Base-by-base conservation (phyloP, 30 jellyfish, hydroid and myxozoan species). In the Catostylus mosaicus region DNA sequence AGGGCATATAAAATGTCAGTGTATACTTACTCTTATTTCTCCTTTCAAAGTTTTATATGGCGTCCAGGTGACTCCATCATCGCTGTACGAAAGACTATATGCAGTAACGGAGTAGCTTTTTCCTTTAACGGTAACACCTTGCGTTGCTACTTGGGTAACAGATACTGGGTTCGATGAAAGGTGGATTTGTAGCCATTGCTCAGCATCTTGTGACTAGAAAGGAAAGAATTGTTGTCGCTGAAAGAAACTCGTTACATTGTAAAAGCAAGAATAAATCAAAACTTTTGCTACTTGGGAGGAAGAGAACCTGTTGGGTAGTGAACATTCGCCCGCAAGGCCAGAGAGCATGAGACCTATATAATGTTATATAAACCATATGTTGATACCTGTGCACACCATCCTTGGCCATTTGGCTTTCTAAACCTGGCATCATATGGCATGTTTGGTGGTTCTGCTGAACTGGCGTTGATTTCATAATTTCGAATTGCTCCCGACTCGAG, bases 171-270 rank as follows among this genome's bases (percentile, higher is more conserved):
- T 46, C 19, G 67, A 26, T 62, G 89, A 69, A 1, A 94, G 70
- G 36, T 94, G 83, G 29, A 94, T 88, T 73, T 94, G 97, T 38
- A 80, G 90, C 99, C 99, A 94, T 67, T 86, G 99, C 80, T 66
- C 68, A 2, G n/a, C 88, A 57, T 86, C 83, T 43, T 74, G 83
- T 0, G 69, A 38, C 97, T 90, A 65, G n/a, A 64, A 66, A 11
- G 64, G 18, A 65, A 4, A 76, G 1, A n/a, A 50, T 50, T 50
- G n/a, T n/a, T n/a, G n/a, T n/a, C n/a, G n/a, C n/a, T n/a, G n/a
- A n/a, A n/a, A n/a, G n/a, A n/a, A n/a, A n/a, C n/a, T n/a, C n/a
- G n/a, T n/a, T n/a, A n/a, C n/a, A n/a, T n/a, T n/a, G n/a, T n/a
- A n/a, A n/a, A n/a, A n/a, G n/a, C n/a, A n/a, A n/a, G n/a, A n/a